Evolutionary conservation across 2,113 vertebrate genomes (phyloP).

Genomic region (Paramisgurnus dabryanus): DNA sequence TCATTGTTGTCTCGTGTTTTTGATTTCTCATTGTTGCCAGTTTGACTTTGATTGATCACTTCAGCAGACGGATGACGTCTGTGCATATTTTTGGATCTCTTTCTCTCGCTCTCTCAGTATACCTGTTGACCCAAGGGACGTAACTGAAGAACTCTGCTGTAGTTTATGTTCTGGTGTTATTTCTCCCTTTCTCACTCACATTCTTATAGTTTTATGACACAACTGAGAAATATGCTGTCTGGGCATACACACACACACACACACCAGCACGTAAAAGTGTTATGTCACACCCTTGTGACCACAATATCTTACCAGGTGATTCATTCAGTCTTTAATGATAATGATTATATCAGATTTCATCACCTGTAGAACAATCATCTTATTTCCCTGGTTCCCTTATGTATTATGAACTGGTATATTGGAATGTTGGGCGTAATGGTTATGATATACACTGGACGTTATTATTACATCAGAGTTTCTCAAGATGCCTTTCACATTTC

Average conservation of each 20-base stretch:
- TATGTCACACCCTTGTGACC: conserved; percentile 3
- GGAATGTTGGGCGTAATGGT: neutral
- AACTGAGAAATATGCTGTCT: neutral
- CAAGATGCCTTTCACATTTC: conserved; percentile 20
- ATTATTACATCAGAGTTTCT: conserved; percentile 12
- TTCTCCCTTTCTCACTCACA: no score
- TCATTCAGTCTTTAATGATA: neutral
- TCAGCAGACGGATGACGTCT: neutral
- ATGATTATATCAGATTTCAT: conserved; percentile 9
- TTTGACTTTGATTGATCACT: neutral
- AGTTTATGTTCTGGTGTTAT: neutral
- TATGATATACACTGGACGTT: neutral
- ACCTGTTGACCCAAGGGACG: neutral
- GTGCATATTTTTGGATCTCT: neutral
- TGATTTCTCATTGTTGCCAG: neutral
- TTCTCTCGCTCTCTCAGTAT: neutral
- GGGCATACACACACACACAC: neutral
- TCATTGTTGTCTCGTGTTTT: neutral
- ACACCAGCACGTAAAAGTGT: no score
- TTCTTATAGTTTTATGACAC: no score
- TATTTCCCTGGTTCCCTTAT: conserved; percentile 15
- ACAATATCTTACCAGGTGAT: conserved; percentile 3
- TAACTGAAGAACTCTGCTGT: neutral
- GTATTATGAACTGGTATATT: neutral
- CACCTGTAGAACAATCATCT: neutral